phyloP scores from a whole-genome alignment of 2,888 invertebrate species.

The Dynastes hyllus region DNA sequence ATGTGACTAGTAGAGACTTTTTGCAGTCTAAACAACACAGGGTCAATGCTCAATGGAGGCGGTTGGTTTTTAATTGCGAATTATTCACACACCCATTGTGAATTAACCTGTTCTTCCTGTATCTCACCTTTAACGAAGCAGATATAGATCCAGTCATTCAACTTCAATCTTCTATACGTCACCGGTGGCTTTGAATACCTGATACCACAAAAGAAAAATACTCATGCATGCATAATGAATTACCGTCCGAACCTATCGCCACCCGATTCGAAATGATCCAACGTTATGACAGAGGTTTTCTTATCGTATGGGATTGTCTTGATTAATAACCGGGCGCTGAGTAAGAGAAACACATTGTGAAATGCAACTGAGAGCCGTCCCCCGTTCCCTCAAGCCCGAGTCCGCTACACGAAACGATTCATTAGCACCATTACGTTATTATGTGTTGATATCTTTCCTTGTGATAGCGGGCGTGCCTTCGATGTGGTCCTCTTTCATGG shows the following conservation, averaged over 20 bases:
- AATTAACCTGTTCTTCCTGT: no score
- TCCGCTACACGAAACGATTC: constrained; percentile 25
- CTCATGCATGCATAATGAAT: constrained; percentile 8
- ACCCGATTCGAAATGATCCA: constrained; percentile 25
- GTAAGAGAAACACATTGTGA: constrained; percentile 28
- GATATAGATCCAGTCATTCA: no score
- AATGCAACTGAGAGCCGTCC: constrained; percentile 9
- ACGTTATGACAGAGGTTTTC: constrained; percentile 25
- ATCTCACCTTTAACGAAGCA: no score
- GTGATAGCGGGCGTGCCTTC: constrained; percentile 1
- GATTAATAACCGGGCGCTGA: constrained; percentile 21
- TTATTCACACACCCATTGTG: no score
- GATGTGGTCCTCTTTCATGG: constrained; percentile 21
- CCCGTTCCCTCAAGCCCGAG: neutral
- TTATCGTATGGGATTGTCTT: constrained; percentile 25
- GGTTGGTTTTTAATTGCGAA: no score
- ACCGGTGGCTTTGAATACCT: no score
- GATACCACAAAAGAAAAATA: neutral
- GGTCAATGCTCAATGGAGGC: no score
- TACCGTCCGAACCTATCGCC: neutral
- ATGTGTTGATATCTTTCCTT: constrained; percentile 33
- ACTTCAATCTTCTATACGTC: no score
- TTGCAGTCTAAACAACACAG: no score
- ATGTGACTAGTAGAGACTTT: no score
- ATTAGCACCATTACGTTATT: constrained; percentile 36